A percentile compares a stretch with the other conserved stretches of the same genome.
These are phyloP conservation scores for Apis dorsata DNA, from an alignment of 1,140 invertebrate species.

Conservation along the genomic window DNA sequence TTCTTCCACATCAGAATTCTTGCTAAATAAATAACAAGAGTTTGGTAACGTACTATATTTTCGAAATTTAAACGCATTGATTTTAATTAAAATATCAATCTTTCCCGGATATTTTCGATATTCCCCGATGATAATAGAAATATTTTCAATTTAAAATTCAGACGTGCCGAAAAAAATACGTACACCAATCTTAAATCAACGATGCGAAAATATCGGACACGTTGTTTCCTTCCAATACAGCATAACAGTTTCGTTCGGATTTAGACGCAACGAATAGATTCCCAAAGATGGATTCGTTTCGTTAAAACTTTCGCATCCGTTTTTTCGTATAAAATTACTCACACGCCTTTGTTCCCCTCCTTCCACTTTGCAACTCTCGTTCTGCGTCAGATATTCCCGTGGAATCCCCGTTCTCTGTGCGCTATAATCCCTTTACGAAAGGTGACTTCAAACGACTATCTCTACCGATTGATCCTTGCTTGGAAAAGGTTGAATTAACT, in stretches of 20 bases:
- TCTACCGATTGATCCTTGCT: constrained; percentile 14
- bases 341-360: not conserved
- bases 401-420: constrained; percentile 6
- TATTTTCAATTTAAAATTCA: too few relatives aligned
- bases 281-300: not conserved
- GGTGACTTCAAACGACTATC: constrained; percentile 22
- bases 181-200: too few relatives aligned
- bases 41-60: too few relatives aligned
- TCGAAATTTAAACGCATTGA: too few relatives aligned
- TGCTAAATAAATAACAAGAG: too few relatives aligned
- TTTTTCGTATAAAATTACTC: not conserved
- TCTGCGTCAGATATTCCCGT: constrained; percentile 22
- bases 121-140: too few relatives aligned
- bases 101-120: too few relatives aligned
- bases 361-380: constrained; percentile 18
- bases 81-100: too few relatives aligned
- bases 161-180: too few relatives aligned
- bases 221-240: not conserved
- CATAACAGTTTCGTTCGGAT: not conserved
- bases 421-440: constrained; percentile 17
- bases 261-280: not conserved
- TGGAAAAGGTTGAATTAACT: constrained; percentile 19
- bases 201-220: too few relatives aligned
- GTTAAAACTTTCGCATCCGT: constrained; percentile 1
- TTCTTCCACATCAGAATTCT: too few relatives aligned